Conservation (phyloP, 2,888 invertebrate species). For the Lysandra bellargus region DNA sequence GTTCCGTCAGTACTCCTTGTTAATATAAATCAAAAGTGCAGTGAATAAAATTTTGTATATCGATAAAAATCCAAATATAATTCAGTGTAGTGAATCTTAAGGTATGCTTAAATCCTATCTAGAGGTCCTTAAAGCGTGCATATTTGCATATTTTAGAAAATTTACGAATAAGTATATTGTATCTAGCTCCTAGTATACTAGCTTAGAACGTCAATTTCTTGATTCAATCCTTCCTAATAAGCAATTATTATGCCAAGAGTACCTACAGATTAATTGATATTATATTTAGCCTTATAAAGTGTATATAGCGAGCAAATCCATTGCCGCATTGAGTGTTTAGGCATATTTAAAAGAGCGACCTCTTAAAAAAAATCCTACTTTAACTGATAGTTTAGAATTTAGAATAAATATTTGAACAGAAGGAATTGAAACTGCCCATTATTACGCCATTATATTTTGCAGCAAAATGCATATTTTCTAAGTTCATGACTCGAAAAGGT, state of each 20-base stretch:
- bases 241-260: constrained; percentile 71
- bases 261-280: constrained; percentile 65
- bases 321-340: not conserved
- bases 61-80: constrained; percentile 9
- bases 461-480: not conserved
- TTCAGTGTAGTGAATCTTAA: constrained; percentile 30
- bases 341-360: not conserved
- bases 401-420: not conserved
- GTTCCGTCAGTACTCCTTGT: constrained; percentile 1
- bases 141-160: constrained; percentile 33
- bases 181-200: constrained; percentile 48
- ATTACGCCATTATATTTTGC: not conserved
- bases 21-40: not conserved
- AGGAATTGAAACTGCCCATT: constrained; percentile 2
- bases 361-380: not conserved
- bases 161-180: constrained; percentile 34
- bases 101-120: constrained; percentile 29
- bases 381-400: not conserved
- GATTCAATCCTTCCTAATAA: constrained; percentile 75
- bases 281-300: constrained; percentile 43
- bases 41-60: constrained; percentile 25
- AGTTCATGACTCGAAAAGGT: not conserved
- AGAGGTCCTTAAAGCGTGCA: constrained; percentile 31
- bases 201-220: constrained; percentile 70
- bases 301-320: not conserved